These are phyloP conservation scores for Corella eumyota DNA, from an alignment of 23 tunicate genomes.

Conservation along the genomic window DNA sequence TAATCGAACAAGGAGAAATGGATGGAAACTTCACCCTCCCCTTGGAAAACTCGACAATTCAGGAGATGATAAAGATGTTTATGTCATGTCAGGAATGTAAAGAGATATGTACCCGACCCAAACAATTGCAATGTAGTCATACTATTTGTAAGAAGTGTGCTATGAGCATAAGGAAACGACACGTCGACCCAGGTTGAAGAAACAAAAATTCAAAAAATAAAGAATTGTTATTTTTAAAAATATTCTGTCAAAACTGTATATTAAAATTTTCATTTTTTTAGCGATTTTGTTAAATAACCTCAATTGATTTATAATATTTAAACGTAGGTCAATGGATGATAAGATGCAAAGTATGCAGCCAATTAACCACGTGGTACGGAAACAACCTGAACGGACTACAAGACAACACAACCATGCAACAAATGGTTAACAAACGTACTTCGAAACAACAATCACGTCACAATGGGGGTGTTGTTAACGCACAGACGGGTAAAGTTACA, in stretches of 20 bases:
- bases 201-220: background rate
- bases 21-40: slow-evolving; percentile 16
- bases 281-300: background rate
- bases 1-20: slow-evolving; percentile 1
- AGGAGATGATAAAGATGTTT: slow-evolving; percentile 30
- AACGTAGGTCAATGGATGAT: slow-evolving; percentile 32
- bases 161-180: slow-evolving; percentile 9
- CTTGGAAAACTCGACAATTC: slow-evolving; percentile 12
- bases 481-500: slow-evolving; percentile 21
- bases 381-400: slow-evolving; percentile 20
- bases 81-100: slow-evolving; percentile 46
- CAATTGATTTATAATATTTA: background rate
- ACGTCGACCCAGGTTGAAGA: slow-evolving; percentile 30
- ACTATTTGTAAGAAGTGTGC: slow-evolving; percentile 36
- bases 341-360: slow-evolving; percentile 19
- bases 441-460: background rate
- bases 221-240: background rate
- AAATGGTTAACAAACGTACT: slow-evolving; percentile 1
- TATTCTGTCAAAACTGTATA: background rate
- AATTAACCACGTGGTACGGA: slow-evolving; percentile 31
- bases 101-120: slow-evolving; percentile 16
- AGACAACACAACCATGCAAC: slow-evolving; percentile 21
- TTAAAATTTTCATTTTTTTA: background rate
- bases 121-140: slow-evolving; percentile 54
- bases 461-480: background rate